phyloP scores from a whole-genome alignment of 2,888 invertebrate species.

The Conomelus anceps region DNA sequence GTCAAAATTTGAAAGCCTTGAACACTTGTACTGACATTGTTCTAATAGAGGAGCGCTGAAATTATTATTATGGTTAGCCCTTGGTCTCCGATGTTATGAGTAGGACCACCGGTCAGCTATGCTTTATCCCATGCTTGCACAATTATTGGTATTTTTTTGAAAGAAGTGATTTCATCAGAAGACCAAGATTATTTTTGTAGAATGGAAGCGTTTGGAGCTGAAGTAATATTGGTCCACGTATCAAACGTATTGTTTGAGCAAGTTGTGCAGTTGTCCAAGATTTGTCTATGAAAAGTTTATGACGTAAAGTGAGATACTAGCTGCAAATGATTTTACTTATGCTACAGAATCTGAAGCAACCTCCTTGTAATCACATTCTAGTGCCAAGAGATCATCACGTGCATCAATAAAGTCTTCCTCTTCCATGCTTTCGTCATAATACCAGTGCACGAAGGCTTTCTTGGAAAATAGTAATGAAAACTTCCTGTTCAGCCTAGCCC shows the following conservation, averaged over 20 bases:
- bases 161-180: not conserved
- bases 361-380: conserved; percentile 44
- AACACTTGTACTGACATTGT: not conserved
- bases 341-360: conserved; percentile 30
- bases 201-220: too few species aligned
- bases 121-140: not conserved
- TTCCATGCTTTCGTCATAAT: conserved; percentile 56
- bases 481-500: conserved; percentile 54
- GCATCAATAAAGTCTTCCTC: conserved; percentile 46
- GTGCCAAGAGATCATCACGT: conserved; percentile 43
- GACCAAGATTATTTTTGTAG: not conserved
- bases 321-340: too few species aligned
- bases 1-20: not conserved
- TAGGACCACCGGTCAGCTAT: not conserved
- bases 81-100: not conserved
- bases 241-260: not conserved
- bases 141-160: not conserved
- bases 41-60: not conserved
- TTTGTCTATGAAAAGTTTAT: not conserved
- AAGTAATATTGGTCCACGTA: not conserved
- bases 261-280: not conserved
- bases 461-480: conserved; percentile 56
- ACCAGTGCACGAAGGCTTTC: conserved; percentile 56
- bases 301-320: too few species aligned
- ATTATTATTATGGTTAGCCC: not conserved